Percentiles rank a stretch among this genome's conserved stretches.
Evolutionary conservation across 2,888 invertebrate genomes (phyloP).

Genomic region (Alcis repandata): DNA sequence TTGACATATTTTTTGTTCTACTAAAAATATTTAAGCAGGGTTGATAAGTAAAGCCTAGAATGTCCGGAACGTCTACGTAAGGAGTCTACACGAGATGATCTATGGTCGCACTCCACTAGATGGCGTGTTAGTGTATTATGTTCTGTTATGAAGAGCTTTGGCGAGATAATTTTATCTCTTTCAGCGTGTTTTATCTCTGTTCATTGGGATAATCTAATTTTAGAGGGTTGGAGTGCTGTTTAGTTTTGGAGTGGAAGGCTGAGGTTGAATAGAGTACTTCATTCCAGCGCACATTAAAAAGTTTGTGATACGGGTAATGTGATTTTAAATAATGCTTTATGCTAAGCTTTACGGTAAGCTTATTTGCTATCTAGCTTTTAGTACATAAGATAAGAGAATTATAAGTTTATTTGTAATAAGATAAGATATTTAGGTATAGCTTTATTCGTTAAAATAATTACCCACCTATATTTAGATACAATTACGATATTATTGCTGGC

Average conservation of each 20-base stretch:
- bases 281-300: constrained; percentile 8
- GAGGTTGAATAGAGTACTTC: constrained; percentile 25
- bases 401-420: neutral
- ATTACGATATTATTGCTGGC: too few species aligned
- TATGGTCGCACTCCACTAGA: neutral
- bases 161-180: constrained; percentile 31
- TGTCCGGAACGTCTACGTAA: too few species aligned
- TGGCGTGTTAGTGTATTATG: constrained; percentile 20
- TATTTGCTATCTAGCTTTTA: neutral
- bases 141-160: constrained; percentile 26
- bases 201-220: constrained; percentile 31
- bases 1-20: too few species aligned
- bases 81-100: too few species aligned
- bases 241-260: constrained; percentile 18
- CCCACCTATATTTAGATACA: too few species aligned
- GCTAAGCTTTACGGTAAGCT: too few species aligned
- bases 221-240: constrained; percentile 23
- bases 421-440: too few species aligned
- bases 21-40: too few species aligned
- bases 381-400: neutral
- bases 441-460: too few species aligned
- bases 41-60: too few species aligned
- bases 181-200: constrained; percentile 30
- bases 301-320: neutral
- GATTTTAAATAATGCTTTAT: neutral